phyloP scores from a whole-genome alignment of 1,140 invertebrate species.

The Leptinotarsa lineolata region DNA sequence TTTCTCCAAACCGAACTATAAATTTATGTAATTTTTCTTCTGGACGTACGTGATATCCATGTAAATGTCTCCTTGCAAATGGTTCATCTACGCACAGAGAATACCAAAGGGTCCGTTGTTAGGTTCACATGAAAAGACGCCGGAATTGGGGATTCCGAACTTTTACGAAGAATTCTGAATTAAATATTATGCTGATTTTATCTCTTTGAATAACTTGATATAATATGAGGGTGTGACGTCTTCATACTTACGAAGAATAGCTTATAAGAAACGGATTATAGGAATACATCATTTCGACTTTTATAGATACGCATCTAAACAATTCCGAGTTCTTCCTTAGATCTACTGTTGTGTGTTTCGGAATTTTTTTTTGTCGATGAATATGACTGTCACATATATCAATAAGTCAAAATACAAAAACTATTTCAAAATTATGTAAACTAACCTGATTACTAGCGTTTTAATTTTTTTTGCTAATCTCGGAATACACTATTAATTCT shows the following conservation, averaged over 20 bases:
- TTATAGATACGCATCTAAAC: not conserved
- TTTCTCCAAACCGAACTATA: slow-evolving; percentile 23
- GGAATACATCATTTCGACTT: slow-evolving; percentile 9
- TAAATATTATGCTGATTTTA: slow-evolving; percentile 20
- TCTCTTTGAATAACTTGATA: not conserved
- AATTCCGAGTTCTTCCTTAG: not conserved
- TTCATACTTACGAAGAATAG: slow-evolving; percentile 6
- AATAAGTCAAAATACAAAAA: no score
- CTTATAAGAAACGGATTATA: slow-evolving; percentile 7
- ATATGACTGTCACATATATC: no score
- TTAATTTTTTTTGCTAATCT: no score
- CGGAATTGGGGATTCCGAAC: not conserved
- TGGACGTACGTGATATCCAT: slow-evolving; percentile 23
- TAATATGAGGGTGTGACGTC: not conserved
- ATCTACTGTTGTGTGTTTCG: not conserved
- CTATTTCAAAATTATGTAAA: no score
- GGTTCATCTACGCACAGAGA: slow-evolving; percentile 8
- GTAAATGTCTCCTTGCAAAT: slow-evolving; percentile 3
- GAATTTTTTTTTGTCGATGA: no score
- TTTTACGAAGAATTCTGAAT: slow-evolving; percentile 17
- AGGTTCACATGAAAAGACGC: slow-evolving; percentile 1
- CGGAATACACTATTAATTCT: no score
- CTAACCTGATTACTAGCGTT: no score
- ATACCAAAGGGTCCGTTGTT: slow-evolving; percentile 9
- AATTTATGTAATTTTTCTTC: slow-evolving; percentile 26